Evolutionary conservation across 2,888 invertebrate species (phyloP).

Genomic region (Eupsilia transversa): DNA sequence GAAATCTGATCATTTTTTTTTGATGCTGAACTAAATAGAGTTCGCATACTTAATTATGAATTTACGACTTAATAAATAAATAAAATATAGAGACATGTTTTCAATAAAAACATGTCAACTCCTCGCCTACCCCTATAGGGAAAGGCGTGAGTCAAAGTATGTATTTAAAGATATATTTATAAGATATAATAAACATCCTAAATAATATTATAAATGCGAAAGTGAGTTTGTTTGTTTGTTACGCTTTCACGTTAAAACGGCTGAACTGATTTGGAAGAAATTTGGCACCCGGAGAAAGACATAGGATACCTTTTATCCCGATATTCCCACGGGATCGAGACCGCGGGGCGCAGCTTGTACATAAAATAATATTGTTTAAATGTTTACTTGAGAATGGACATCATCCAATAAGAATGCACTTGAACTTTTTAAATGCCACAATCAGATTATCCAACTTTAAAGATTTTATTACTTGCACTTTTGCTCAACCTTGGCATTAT

Average conservation of each 20-base stretch:
- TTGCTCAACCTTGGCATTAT: conserved; percentile 47
- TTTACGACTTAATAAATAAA: not conserved
- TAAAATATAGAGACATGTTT: not conserved
- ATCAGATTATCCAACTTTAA: conserved; percentile 35
- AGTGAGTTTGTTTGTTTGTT: too few relatives aligned
- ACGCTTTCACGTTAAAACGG: too few relatives aligned
- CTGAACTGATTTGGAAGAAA: too few relatives aligned
- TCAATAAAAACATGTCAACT: too few relatives aligned
- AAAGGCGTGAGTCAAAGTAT: not conserved
- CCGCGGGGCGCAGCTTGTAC: too few relatives aligned
- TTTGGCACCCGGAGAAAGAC: too few relatives aligned
- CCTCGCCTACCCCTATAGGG: too few relatives aligned
- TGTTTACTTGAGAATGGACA: not conserved
- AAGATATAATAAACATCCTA: too few relatives aligned
- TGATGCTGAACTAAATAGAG: not conserved
- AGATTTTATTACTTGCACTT: conserved; percentile 9
- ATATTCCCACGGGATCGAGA: too few relatives aligned
- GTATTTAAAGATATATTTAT: too few relatives aligned
- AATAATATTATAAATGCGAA: too few relatives aligned
- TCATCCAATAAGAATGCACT: conserved; percentile 32
- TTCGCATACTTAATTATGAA: not conserved
- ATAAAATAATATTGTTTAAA: not conserved
- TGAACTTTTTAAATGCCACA: conserved; percentile 44
- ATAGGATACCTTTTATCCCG: too few relatives aligned
- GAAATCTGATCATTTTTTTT: not conserved